A percentile compares a stretch with the other conserved stretches of the same genome.
Conservation (phyloP, 2,888 invertebrate species). For the Osmoderma eremita region DNA sequence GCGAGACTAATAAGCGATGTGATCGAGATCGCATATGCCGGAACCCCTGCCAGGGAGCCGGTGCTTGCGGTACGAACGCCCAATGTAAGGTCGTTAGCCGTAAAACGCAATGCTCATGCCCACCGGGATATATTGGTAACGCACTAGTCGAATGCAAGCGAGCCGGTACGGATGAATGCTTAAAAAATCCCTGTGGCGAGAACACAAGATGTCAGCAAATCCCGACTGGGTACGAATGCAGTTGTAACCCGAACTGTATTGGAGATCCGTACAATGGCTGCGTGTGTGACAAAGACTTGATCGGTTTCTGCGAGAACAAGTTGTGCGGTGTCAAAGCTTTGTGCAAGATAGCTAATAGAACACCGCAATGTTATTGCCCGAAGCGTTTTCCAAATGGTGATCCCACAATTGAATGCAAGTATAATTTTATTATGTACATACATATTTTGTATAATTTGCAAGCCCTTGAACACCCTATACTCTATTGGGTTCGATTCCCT, state of each 20-base stretch:
- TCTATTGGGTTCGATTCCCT: too few species aligned
- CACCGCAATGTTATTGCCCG: slow-evolving; percentile 87
- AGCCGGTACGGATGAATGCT: slow-evolving; percentile 77
- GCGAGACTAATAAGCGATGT: slow-evolving; percentile 81
- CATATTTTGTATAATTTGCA: background rate
- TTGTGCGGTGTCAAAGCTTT: slow-evolving; percentile 85
- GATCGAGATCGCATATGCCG: slow-evolving; percentile 76
- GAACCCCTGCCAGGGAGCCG: slow-evolving; percentile 81
- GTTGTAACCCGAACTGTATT: slow-evolving; percentile 80
- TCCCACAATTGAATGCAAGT: slow-evolving; percentile 87
- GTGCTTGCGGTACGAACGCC: slow-evolving; percentile 84
- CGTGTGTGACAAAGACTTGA: slow-evolving; percentile 73
- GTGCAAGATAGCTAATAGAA: slow-evolving; percentile 75
- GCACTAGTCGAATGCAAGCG: slow-evolving; percentile 75
- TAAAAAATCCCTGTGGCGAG: slow-evolving; percentile 84
- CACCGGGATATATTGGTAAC: slow-evolving; percentile 78
- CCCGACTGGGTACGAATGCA: slow-evolving; percentile 80
- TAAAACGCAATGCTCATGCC: slow-evolving; percentile 80
- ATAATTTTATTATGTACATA: slow-evolving; percentile 9
- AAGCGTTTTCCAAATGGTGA: slow-evolving; percentile 84
- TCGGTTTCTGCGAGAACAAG: slow-evolving; percentile 81
- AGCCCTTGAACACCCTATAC: too few species aligned
- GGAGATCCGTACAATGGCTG: slow-evolving; percentile 86
- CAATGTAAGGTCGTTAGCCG: slow-evolving; percentile 84
- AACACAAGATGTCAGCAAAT: slow-evolving; percentile 85